Evolutionary conservation across 2,888 invertebrate genomes (phyloP), one percentile per base, ranked within the genome.

Genomic region (Arenicola marina): DNA sequence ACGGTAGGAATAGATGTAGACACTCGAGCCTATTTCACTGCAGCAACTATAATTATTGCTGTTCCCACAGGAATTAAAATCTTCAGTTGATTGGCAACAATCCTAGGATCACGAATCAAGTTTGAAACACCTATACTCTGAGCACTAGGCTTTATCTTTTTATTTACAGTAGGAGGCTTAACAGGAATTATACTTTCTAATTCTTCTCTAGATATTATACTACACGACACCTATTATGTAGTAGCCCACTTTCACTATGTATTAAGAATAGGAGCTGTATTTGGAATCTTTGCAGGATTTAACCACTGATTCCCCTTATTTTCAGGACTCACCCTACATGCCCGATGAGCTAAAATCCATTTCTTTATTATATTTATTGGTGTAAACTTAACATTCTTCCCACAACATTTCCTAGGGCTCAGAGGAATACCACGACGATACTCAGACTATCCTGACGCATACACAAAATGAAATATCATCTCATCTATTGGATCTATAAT

Each of bases 21-120:
- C 84, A 91, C 90, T 0, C 90, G 91, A 83, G 91, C 91, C 28
- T 92, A 92, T 81, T 92, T 92, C 82, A 92, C 91, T 0, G 89
- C 91, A 51, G 91, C 91, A 0, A 92, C 91, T 24, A 91, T 91
- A 88, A 90, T 92, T 87, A 92, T 92, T 90, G 91, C 91, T 0
- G 87, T 92, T 0, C 91, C 92, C 0, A 92, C 92, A 24, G 92
- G 91, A 72, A 90, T 92, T 87, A 92, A 92, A 87, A 87, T 92
- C 85, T 91, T 91, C 84, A 89, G 90, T 45, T 91, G 90, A 88
- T 75, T 91, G 84, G 89, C 89, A 0, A 90, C 90, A 18, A 70
- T 91, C 28, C 87, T 89, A 76, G 90, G 90, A 70, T 84, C 87
- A 31, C 87, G 87, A 86, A 79, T 90, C 75, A 85, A 84, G 57